phyloP scores from a whole-genome alignment of 2,113 vertebrate species.

The Halcyon senegalensis region DNA sequence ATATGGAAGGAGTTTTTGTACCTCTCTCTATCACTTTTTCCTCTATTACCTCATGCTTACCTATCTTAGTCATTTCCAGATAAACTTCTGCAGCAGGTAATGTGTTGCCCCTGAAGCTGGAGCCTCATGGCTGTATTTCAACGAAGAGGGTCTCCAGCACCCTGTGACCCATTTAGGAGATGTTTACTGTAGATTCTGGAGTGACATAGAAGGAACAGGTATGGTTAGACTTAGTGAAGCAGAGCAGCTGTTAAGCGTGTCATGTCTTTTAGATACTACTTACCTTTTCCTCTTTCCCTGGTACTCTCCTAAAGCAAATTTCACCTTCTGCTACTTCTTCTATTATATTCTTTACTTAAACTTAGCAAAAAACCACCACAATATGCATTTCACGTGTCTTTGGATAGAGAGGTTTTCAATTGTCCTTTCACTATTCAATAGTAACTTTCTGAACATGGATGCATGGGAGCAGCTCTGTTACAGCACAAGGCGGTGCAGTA shows the following conservation, averaged over 20 bases:
- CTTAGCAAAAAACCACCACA: background rate
- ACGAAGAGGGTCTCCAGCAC: background rate
- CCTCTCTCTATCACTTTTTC: background rate
- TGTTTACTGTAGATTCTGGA: background rate
- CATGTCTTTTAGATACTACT: background rate
- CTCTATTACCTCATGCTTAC: background rate
- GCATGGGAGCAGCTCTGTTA: background rate
- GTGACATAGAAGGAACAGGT: background rate
- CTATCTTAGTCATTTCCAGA: background rate
- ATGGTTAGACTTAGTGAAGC: background rate
- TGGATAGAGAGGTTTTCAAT: background rate
- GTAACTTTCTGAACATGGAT: background rate
- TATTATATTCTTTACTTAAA: background rate
- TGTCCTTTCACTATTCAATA: background rate
- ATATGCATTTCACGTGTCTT: background rate
- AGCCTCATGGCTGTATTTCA: background rate
- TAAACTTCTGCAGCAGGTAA: background rate
- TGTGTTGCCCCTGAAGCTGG: background rate
- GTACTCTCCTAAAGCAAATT: background rate
- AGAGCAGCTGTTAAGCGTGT: background rate
- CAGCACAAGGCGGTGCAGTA: background rate
- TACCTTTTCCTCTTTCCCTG: background rate
- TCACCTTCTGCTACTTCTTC: background rate
- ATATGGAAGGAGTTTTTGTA: background rate
- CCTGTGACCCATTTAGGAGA: background rate